Evolutionary conservation across 2,113 vertebrate genomes (phyloP).

Genomic region (Piprites chloris): DNA sequence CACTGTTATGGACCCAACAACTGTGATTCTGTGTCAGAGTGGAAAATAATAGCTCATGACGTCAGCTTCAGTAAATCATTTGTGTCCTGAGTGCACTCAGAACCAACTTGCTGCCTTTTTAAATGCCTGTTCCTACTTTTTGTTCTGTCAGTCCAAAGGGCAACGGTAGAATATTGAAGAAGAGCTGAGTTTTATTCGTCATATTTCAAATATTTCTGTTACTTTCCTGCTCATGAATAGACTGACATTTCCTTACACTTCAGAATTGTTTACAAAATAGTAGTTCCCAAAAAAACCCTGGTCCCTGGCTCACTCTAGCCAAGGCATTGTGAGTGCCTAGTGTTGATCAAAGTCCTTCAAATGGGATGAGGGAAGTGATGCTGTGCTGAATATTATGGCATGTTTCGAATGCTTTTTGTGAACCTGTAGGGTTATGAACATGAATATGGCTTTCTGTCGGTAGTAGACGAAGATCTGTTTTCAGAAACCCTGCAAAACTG

Average conservation of each 20-base stretch:
- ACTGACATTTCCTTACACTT: neutral
- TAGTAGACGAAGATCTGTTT: neutral
- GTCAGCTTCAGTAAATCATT: constrained; percentile 22
- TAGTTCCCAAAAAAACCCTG: neutral
- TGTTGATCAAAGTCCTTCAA: neutral
- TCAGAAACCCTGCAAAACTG: neutral
- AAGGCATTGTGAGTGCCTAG: neutral
- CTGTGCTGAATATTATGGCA: neutral
- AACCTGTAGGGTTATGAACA: neutral
- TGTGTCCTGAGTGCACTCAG: constrained; percentile 12
- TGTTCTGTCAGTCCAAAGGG: neutral
- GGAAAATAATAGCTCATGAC: constrained; percentile 47
- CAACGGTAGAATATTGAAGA: neutral
- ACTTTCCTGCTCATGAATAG: neutral
- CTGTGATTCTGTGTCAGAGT: constrained; percentile 31
- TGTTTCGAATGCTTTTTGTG: neutral
- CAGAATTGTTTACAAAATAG: neutral
- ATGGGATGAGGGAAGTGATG: neutral
- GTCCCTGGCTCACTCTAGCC: neutral
- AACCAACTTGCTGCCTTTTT: neutral
- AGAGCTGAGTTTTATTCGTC: neutral
- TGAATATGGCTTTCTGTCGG: neutral
- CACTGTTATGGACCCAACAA: constrained; percentile 6
- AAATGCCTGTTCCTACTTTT: neutral
- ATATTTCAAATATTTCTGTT: neutral